Conservation (phyloP, 2,888 invertebrate genomes). For the Boloria euphrosyne region DNA sequence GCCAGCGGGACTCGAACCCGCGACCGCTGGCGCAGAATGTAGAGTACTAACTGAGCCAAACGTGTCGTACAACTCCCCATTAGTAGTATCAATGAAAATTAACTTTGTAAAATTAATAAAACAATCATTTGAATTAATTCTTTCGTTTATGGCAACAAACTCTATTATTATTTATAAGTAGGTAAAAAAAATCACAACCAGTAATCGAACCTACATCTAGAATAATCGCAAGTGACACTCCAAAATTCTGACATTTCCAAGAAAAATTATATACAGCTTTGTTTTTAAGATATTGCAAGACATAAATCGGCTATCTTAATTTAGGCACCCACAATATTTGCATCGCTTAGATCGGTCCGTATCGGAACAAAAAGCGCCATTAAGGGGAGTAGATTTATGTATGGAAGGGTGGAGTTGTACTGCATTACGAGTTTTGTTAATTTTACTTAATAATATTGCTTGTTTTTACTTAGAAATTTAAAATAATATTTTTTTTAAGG, state of each 20-base stretch:
- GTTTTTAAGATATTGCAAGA: slow-evolving; percentile 14
- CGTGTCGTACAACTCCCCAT: too few species aligned
- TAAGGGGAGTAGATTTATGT: slow-evolving; percentile 63
- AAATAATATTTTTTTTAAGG: neutral
- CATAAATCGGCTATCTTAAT: slow-evolving; percentile 38
- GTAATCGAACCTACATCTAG: too few species aligned
- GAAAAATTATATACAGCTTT: neutral
- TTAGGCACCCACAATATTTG: slow-evolving; percentile 48
- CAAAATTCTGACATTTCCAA: neutral
- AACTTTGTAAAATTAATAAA: too few species aligned
- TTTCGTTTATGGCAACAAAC: too few species aligned
- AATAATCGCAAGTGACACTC: neutral
- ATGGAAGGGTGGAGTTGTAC: slow-evolving; percentile 52
- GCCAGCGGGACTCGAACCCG: too few species aligned
- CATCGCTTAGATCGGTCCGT: slow-evolving; percentile 57
- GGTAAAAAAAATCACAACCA: too few species aligned
- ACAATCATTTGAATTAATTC: too few species aligned
- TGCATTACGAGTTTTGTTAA: slow-evolving; percentile 31
- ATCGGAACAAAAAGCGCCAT: slow-evolving; percentile 61
- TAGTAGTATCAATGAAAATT: too few species aligned
- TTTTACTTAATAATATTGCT: slow-evolving; percentile 25
- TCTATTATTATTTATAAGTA: too few species aligned
- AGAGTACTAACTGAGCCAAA: too few species aligned
- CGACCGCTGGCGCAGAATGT: too few species aligned
- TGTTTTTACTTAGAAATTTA: neutral